Percentiles rank a stretch among this genome's conserved stretches.
phyloP scores from a whole-genome alignment of 2,888 invertebrate species.

The Noctuana brunneofusca region DNA sequence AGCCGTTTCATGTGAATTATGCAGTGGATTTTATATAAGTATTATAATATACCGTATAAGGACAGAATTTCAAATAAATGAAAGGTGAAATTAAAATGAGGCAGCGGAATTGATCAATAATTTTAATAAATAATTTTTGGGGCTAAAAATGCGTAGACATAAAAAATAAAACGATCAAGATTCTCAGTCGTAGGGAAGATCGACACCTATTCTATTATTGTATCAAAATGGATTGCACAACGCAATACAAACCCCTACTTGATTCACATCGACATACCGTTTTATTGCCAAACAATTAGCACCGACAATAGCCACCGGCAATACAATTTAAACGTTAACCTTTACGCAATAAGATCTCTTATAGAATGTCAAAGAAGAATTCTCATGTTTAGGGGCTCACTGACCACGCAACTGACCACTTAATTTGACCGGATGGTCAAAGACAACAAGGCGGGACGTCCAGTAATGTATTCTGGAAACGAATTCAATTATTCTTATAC shows the following conservation, averaged over 20 bases:
- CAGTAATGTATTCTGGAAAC: slow-evolving; percentile 9
- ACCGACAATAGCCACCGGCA: slow-evolving; percentile 19
- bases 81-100: too few relatives aligned
- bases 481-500: slow-evolving; percentile 18
- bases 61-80: too few relatives aligned
- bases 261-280: slow-evolving; percentile 57
- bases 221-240: slow-evolving; percentile 60
- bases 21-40: too few relatives aligned
- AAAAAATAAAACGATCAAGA: slow-evolving; percentile 14
- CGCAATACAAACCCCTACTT: slow-evolving; percentile 44
- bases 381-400: slow-evolving; percentile 41
- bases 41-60: too few relatives aligned
- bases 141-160: too few relatives aligned
- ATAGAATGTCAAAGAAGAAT: slow-evolving; percentile 29
- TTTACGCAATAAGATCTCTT: slow-evolving; percentile 46
- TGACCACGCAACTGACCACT: slow-evolving; percentile 57
- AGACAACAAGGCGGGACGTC: slow-evolving; percentile 49
- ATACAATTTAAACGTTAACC: slow-evolving; percentile 18
- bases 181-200: slow-evolving; percentile 36
- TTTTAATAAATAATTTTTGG: too few relatives aligned
- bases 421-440: slow-evolving; percentile 56
- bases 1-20: too few relatives aligned
- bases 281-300: slow-evolving; percentile 72
- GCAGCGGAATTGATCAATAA: too few relatives aligned
- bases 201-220: slow-evolving; percentile 50